Base-by-base conservation (phyloP, 2,797 vertebrate species). In the Halcyon smyrnensis region DNA sequence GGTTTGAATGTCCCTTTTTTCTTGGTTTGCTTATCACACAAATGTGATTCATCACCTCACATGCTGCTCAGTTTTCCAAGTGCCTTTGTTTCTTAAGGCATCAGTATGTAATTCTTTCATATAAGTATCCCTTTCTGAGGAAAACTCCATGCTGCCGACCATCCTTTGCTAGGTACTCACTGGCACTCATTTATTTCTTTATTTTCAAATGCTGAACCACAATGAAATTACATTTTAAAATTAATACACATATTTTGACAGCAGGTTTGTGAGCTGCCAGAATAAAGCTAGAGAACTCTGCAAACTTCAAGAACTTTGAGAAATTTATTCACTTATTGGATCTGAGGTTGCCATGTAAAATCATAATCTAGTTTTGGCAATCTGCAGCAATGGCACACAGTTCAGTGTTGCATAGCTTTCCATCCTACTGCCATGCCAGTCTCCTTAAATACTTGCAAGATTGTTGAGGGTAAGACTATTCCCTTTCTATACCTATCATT, bases 71-170 rank as follows among this genome's bases (percentile, higher is more conserved):
- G 21, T 90, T 93, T 93, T 84, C 41, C 27, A 54, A 11, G 12
- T 62, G 19, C 5, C 0, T 74, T 94, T 2, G 0, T 32, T 84
- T 92, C 41, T 53, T 53, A 30, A 57, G 45, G 30, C 3, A 41
- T 63, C 71, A 11, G 11, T 36, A 9, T 28, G n/a, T 13, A 75
- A 12, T 63, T 78, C 32, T 73, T 85, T 37, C 24, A 56, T 12
- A 18, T 12, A 51, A 43, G 8, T 65, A 27, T 65, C 54, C 12
- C 87, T 86, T 90, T 39, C 51, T 59, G 20, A 48, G 28, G 60
- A 78, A 86, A 75, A 11, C 12, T 46, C 11, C 15, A 1, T 43
- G 13, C 88, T 84, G 76, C 48, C 56, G 57, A n/a, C 11, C 25
- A 21, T 65, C 14, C 46, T 77, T 57, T 91, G 24, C 56, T 39